Evolutionary conservation across 2,888 invertebrate genomes (phyloP).

Genomic region (Ceriagrion tenellum): DNA sequence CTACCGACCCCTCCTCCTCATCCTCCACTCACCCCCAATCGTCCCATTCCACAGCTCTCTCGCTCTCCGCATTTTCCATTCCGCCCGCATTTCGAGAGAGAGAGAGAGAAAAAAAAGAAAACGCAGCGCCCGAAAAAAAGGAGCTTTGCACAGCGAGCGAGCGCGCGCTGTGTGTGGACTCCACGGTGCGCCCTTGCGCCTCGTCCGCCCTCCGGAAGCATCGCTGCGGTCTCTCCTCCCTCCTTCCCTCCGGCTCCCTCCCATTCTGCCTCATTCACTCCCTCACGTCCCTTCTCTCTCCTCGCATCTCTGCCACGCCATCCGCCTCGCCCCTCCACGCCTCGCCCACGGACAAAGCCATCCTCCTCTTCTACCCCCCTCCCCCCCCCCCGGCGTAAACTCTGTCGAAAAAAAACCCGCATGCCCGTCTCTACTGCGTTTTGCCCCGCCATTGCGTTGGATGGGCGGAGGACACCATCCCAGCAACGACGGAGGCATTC

Average conservation of each 20-base stretch:
- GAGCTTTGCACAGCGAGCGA: background rate
- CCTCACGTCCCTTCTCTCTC: background rate
- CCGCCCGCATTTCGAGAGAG: slow-evolving; percentile 12
- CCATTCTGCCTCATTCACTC: background rate
- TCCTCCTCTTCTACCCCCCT: background rate
- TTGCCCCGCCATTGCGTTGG: background rate
- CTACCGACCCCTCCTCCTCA: no score
- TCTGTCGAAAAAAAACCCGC: background rate
- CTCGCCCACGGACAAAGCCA: background rate
- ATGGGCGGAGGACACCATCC: background rate
- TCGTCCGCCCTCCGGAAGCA: background rate
- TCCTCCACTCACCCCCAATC: background rate
- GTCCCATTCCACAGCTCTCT: background rate
- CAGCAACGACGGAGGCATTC: background rate
- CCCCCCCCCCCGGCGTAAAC: background rate
- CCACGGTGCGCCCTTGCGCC: background rate
- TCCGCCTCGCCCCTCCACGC: background rate
- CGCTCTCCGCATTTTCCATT: slow-evolving; percentile 13
- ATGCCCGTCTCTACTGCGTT: background rate
- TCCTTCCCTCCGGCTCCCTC: background rate
- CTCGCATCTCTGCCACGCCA: background rate
- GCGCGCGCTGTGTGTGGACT: background rate
- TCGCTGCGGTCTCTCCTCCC: background rate
- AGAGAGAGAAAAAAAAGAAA: background rate
- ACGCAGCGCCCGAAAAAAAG: slow-evolving; percentile 9